Evolutionary conservation across 2,797 vertebrate species (phyloP).

Genomic region (Stomatorhinus walkeri): DNA sequence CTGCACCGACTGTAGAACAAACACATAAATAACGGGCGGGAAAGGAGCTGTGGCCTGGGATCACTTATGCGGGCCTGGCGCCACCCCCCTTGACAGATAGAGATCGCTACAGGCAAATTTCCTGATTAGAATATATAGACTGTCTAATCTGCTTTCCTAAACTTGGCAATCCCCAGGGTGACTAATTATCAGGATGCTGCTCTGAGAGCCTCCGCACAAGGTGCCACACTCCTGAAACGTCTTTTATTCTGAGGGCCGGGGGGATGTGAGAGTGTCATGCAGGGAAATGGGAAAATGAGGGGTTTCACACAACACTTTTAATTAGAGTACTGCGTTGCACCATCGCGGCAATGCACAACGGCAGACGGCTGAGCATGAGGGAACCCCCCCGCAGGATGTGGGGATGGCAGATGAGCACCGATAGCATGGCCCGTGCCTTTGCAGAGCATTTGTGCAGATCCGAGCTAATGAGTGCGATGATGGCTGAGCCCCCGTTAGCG

Average conservation of each 20-base stretch:
- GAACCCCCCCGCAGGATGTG: not conserved
- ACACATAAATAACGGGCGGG: not conserved
- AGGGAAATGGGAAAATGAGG: not conserved
- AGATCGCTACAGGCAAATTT: constrained; percentile 23
- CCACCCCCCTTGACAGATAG: not conserved
- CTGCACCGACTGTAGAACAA: not conserved
- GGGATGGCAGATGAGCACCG: not conserved
- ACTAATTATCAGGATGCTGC: constrained; percentile 34
- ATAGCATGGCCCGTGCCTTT: not conserved
- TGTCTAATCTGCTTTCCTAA: constrained; percentile 27
- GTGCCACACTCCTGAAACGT: not conserved
- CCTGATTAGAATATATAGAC: constrained; percentile 28
- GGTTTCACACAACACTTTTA: constrained; percentile 11
- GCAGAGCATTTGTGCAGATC: not conserved
- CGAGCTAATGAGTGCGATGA: not conserved
- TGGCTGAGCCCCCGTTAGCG: not conserved
- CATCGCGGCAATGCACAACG: not conserved
- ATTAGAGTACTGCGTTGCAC: not conserved
- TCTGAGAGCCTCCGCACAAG: constrained; percentile 15
- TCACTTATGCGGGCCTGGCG: not conserved
- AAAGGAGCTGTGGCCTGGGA: not conserved
- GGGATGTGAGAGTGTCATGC: not conserved
- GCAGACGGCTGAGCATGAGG: not conserved
- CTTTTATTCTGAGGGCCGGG: not conserved
- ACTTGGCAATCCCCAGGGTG: constrained; percentile 14